Conservation (phyloP, 2,888 invertebrate genomes). For the Hirtodrosophila trivittata region DNA sequence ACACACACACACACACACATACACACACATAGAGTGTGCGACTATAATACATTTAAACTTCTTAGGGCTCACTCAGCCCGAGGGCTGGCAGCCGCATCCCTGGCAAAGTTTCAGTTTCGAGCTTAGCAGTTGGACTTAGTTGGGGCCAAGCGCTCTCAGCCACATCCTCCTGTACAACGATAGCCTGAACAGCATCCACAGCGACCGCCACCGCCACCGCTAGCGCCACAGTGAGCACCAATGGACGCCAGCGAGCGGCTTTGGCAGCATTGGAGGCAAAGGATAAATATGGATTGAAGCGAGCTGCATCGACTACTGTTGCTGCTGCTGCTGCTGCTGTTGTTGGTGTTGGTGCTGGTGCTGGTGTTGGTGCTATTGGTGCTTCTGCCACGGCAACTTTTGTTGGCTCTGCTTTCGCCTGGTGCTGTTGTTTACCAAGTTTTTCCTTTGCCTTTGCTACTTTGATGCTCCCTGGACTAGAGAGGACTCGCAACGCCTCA, state of each 20-base stretch:
- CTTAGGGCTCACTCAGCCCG: constrained; percentile 49
- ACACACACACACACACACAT: constrained; percentile 5
- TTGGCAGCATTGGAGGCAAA: constrained; percentile 46
- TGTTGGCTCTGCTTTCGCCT: constrained; percentile 48
- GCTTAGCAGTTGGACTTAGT: constrained; percentile 53
- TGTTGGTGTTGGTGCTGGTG: constrained; percentile 6
- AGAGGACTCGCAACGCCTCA: constrained; percentile 32
- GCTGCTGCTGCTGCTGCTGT: constrained; percentile 19
- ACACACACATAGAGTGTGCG: constrained; percentile 14
- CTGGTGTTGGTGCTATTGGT: constrained; percentile 5
- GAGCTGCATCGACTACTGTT: constrained; percentile 67
- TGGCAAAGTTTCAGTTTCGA: constrained; percentile 47
- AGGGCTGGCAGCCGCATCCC: constrained; percentile 38
- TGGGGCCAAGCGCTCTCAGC: constrained; percentile 34
- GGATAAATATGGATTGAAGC: constrained; percentile 78
- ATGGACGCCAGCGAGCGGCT: constrained; percentile 46
- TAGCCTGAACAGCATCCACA: constrained; percentile 15
- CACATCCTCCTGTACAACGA: constrained; percentile 34
- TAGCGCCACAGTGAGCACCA: constrained; percentile 18
- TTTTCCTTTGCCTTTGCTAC: constrained; percentile 64
- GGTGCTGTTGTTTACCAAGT: constrained; percentile 73
- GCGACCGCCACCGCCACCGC: constrained; percentile 8
- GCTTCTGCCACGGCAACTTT: constrained; percentile 54
- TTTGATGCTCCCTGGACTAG: constrained; percentile 54
- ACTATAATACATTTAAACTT: constrained; percentile 73